A percentile compares a stretch with the other conserved stretches of the same genome.
Conservation (phyloP, 2,113 vertebrate genomes). For the Malurus alboscapulatus region DNA sequence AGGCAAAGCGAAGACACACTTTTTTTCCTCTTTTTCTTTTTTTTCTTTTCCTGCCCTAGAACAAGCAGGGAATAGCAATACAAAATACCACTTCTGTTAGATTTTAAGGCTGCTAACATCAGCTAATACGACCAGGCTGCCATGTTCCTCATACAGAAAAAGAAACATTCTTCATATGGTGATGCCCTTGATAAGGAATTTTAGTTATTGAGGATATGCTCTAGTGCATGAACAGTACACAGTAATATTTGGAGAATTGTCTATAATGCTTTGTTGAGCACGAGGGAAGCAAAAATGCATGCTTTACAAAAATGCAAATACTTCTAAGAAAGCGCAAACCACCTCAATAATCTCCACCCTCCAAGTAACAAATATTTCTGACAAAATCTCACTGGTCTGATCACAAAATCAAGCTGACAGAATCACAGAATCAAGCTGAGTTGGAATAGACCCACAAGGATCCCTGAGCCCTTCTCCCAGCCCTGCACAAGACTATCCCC, state of each 20-base stretch:
- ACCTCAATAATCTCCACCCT: background rate
- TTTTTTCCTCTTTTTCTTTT: background rate
- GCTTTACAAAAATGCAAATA: background rate
- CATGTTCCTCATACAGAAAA: background rate
- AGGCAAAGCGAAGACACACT: background rate
- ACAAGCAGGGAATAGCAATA: background rate
- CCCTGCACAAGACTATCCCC: background rate
- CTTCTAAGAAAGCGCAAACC: background rate
- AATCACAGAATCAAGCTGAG: background rate
- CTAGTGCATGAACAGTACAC: background rate
- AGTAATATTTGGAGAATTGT: background rate
- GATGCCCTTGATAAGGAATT: background rate
- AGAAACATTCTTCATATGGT: background rate
- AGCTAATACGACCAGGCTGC: background rate
- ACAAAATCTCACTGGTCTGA: background rate
- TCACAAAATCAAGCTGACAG: background rate
- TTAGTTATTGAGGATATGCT: background rate
- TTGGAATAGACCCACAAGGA: background rate
- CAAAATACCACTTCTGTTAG: background rate
- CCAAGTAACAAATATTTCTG: background rate
- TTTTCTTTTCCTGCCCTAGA: background rate
- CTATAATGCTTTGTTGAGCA: background rate
- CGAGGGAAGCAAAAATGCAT: background rate
- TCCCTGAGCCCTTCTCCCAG: rapidly evolving
- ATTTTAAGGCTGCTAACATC: background rate